These are phyloP conservation scores for Drosophila nasuta DNA, from an alignment of 1,140 invertebrate genomes.

Conservation along the genomic window DNA sequence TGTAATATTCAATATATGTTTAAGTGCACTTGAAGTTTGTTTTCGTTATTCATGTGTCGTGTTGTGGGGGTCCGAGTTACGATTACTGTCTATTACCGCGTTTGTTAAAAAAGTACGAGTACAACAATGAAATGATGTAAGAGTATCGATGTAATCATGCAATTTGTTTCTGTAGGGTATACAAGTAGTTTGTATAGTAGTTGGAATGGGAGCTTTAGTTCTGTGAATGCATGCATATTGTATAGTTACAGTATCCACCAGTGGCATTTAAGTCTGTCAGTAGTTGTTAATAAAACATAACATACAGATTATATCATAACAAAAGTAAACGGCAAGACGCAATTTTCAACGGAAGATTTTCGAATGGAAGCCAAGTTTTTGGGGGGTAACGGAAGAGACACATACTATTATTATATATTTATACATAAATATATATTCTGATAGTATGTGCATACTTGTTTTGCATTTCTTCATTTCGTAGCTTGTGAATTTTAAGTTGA, in stretches of 20 bases:
- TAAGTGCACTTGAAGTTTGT: slow-evolving; percentile 68
- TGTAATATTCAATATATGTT: slow-evolving; percentile 55
- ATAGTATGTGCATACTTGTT: background rate
- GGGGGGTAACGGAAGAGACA: slow-evolving; percentile 23
- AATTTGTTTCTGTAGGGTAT: slow-evolving; percentile 19
- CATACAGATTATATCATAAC: slow-evolving; percentile 26
- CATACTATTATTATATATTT: slow-evolving; percentile 4
- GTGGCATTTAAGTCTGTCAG: slow-evolving; percentile 70
- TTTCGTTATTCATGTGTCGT: slow-evolving; percentile 58
- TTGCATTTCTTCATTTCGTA: slow-evolving; percentile 13
- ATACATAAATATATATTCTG: background rate
- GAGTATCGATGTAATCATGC: slow-evolving; percentile 1
- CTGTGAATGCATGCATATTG: slow-evolving; percentile 8
- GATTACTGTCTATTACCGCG: slow-evolving; percentile 37
- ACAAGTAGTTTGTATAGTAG: slow-evolving; percentile 5
- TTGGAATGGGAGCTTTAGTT: slow-evolving; percentile 4
- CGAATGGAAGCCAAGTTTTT: slow-evolving; percentile 61
- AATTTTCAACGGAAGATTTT: slow-evolving; percentile 64
- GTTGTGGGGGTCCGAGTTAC: slow-evolving; percentile 24
- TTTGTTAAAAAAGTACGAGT: slow-evolving; percentile 55
- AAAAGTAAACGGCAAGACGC: slow-evolving; percentile 46
- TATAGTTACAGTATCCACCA: slow-evolving; percentile 63
- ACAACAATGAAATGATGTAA: slow-evolving; percentile 37
- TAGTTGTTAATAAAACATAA: slow-evolving; percentile 24
- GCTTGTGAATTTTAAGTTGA: slow-evolving; percentile 51